Evolutionary conservation across 2,797 vertebrate species (phyloP).

Genomic region (Spea hammondii): DNA sequence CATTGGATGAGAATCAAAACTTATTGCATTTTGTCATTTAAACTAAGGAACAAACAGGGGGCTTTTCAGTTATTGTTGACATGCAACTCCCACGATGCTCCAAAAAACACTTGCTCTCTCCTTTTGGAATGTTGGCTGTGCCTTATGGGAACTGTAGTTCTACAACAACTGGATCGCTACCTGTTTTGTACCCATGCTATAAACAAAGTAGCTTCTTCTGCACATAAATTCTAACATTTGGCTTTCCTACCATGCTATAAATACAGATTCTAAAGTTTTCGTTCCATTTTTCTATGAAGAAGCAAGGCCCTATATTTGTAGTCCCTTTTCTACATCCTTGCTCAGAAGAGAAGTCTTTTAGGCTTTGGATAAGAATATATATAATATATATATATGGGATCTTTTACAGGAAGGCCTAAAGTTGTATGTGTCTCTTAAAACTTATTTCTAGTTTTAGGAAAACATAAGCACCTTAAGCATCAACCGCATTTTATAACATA

Average conservation of each 20-base stretch:
- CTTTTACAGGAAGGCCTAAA: constrained; percentile 34
- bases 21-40: no score
- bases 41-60: no score
- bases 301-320: constrained; percentile 27
- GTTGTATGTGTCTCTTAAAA: constrained; percentile 20
- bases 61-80: no score
- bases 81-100: no score
- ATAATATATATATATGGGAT: not conserved
- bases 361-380: constrained; percentile 24
- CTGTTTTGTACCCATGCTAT: no score
- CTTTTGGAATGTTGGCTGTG: no score
- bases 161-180: no score
- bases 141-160: no score
- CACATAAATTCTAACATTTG: not conserved
- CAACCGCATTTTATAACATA: constrained; percentile 22
- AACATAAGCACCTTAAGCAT: constrained; percentile 26
- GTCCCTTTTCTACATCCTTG: constrained; percentile 37
- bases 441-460: constrained; percentile 13
- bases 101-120: no score
- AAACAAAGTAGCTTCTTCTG: no score
- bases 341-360: constrained; percentile 44
- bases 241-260: constrained; percentile 11
- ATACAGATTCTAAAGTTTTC: constrained; percentile 29
- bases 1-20: no score
- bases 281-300: constrained; percentile 34